These are phyloP conservation scores for Drosophila tsacasi DNA, from an alignment of 1,140 invertebrate species.

Conservation along the genomic window DNA sequence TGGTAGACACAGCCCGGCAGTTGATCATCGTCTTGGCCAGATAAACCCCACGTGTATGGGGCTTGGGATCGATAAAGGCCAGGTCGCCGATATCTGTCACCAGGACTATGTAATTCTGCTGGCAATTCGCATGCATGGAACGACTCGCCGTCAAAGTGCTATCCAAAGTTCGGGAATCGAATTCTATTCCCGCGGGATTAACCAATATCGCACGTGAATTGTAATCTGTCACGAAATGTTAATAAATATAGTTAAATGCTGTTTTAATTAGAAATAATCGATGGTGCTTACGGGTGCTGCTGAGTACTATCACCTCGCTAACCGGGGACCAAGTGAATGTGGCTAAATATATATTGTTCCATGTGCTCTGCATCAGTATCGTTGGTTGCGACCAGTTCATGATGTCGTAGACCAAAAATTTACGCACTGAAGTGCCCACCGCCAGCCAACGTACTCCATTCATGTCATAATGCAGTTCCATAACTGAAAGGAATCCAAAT, in stretches of 20 bases:
- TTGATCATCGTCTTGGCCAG: conserved; percentile 14
- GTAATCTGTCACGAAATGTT: conserved; percentile 25
- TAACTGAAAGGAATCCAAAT: conserved; percentile 30
- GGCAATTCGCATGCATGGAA: conserved; percentile 54
- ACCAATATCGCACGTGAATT: conserved; percentile 37
- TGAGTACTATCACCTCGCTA: conserved; percentile 59
- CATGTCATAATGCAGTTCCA: conserved; percentile 73
- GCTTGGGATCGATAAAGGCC: conserved; percentile 41
- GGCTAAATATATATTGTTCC: conserved; percentile 46
- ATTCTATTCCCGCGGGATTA: conserved; percentile 50
- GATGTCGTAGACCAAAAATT: conserved; percentile 66
- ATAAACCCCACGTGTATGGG: conserved; percentile 42
- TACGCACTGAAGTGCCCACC: conserved; percentile 38
- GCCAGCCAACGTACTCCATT: conserved; percentile 72
- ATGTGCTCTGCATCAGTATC: conserved; percentile 39
- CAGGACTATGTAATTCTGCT: conserved; percentile 31
- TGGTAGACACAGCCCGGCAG: conserved; percentile 18
- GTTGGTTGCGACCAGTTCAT: conserved; percentile 50
- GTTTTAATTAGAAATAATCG: conserved; percentile 20
- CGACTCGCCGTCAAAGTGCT: conserved; percentile 32
- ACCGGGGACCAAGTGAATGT: conserved; percentile 58
- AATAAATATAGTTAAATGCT: background rate
- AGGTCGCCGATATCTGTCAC: conserved; percentile 70
- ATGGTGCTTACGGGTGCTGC: conserved; percentile 19
- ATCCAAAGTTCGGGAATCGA: conserved; percentile 49